phyloP scores from a whole-genome alignment of 2,797 vertebrate genomes.

The Rhinatrema bivittatum region DNA sequence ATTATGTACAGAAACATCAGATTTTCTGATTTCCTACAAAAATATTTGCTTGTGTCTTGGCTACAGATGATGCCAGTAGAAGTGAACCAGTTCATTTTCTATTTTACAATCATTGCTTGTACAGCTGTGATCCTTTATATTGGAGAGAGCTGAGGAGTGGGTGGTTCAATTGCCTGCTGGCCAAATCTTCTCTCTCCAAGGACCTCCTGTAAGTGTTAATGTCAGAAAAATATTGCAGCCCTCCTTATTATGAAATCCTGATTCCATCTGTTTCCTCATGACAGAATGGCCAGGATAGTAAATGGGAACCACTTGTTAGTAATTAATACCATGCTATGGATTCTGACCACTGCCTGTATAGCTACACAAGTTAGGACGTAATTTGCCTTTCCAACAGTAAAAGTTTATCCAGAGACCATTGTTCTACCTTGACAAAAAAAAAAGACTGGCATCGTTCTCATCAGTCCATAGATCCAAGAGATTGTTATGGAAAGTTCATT shows the following conservation, averaged over 20 bases:
- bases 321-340: slow-evolving; percentile 37
- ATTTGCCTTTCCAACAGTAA: too few relatives aligned
- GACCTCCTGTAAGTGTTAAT: slow-evolving; percentile 40
- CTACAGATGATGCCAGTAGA: slow-evolving; percentile 5
- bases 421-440: neutral
- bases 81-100: neutral
- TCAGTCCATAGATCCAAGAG: too few relatives aligned
- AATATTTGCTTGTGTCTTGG: slow-evolving; percentile 23
- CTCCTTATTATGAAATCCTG: neutral
- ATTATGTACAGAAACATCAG: too few relatives aligned
- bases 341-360: too few relatives aligned
- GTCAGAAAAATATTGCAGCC: slow-evolving; percentile 44
- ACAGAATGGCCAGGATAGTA: neutral
- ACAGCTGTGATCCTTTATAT: slow-evolving; percentile 7
- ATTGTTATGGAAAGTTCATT: too few relatives aligned
- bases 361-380: too few relatives aligned
- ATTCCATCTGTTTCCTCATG: slow-evolving; percentile 16
- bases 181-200: slow-evolving; percentile 22
- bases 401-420: neutral
- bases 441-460: neutral
- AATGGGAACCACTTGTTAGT: slow-evolving; percentile 1
- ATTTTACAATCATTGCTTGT: neutral
- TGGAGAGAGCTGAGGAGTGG: slow-evolving; percentile 4
- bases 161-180: neutral
- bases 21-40: too few relatives aligned